Percentiles rank a stretch among this genome's conserved stretches.
phyloP scores from a whole-genome alignment of 2,113 vertebrate species.

The Galbula dea region DNA sequence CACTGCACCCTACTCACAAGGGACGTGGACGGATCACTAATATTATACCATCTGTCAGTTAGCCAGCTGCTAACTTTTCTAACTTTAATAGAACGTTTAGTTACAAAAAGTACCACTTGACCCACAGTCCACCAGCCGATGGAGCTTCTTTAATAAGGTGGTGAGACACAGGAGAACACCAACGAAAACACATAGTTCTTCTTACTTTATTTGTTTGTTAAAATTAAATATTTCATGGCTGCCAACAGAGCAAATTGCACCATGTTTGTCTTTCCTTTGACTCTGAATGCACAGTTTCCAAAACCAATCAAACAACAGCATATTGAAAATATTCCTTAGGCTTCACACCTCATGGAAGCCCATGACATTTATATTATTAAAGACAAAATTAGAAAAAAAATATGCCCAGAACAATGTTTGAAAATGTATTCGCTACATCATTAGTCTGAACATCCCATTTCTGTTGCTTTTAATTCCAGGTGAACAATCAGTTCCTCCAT shows the following conservation, averaged over 20 bases:
- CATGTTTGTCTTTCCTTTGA: neutral
- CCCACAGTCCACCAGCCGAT: neutral
- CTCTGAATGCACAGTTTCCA: neutral
- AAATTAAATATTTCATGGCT: slow-evolving; percentile 52
- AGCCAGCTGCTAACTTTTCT: neutral
- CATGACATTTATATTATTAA: slow-evolving; percentile 34
- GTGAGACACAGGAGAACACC: slow-evolving; percentile 25
- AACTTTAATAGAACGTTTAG: neutral
- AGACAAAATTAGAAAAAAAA: slow-evolving; percentile 57
- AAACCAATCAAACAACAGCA: neutral
- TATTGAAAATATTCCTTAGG: slow-evolving; percentile 16
- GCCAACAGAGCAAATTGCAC: slow-evolving; percentile 14
- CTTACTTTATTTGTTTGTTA: slow-evolving; percentile 47
- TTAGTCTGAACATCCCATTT: slow-evolving; percentile 44
- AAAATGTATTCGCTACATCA: slow-evolving; percentile 40
- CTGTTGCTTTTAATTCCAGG: slow-evolving; percentile 32
- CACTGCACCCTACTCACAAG: neutral
- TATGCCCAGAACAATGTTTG: slow-evolving; percentile 12
- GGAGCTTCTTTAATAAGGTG: neutral
- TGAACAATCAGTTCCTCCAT: neutral
- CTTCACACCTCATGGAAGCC: slow-evolving; percentile 2
- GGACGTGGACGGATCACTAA: neutral
- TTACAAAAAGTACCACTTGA: neutral
- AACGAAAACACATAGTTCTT: slow-evolving; percentile 23
- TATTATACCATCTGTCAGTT: neutral